Percentiles rank a stretch among this genome's conserved stretches.
These are phyloP conservation scores for Cotesia congregata DNA, from an alignment of 2,888 invertebrate species.

Conservation along the genomic window DNA sequence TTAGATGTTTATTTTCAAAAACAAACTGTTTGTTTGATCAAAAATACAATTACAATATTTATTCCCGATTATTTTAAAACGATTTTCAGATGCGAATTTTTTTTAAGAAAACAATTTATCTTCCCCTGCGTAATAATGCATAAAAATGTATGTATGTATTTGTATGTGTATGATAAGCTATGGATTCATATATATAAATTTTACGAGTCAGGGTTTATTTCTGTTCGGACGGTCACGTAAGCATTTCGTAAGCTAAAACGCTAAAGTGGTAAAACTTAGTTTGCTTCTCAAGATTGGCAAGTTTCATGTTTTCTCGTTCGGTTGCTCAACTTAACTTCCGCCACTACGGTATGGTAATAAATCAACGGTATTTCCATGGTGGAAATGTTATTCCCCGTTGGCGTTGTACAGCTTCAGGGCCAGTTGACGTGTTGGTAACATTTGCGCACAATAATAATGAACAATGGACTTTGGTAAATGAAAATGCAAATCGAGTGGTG, in stretches of 20 bases:
- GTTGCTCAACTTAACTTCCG: conserved; percentile 22
- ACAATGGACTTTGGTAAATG: conserved; percentile 59
- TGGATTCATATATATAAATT: conserved; percentile 19
- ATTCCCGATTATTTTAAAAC: neutral
- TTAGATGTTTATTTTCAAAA: no score
- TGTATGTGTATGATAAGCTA: conserved; percentile 6
- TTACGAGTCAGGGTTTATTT: conserved; percentile 2
- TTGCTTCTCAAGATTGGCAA: conserved; percentile 33
- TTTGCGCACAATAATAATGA: conserved; percentile 54
- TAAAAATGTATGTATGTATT: conserved; percentile 15
- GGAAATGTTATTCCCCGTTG: conserved; percentile 12
- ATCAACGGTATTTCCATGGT: conserved; percentile 27
- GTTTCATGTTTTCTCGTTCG: conserved; percentile 29
- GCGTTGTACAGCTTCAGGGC: neutral
- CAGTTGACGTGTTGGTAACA: conserved; percentile 35
- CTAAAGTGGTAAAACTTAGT: conserved; percentile 32
- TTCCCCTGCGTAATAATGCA: neutral
- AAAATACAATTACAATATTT: no score
- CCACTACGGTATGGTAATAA: conserved; percentile 23
- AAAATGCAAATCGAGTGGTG: conserved; percentile 60
- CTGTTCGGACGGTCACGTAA: conserved; percentile 29
- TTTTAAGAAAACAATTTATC: neutral
- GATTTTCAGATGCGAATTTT: neutral
- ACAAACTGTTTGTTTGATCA: no score
- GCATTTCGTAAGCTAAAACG: conserved; percentile 31